A percentile compares a stretch with the other conserved stretches of the same genome.
Evolutionary conservation across 2,888 invertebrate species (phyloP).

Genomic region (Hypercompe scribonia): DNA sequence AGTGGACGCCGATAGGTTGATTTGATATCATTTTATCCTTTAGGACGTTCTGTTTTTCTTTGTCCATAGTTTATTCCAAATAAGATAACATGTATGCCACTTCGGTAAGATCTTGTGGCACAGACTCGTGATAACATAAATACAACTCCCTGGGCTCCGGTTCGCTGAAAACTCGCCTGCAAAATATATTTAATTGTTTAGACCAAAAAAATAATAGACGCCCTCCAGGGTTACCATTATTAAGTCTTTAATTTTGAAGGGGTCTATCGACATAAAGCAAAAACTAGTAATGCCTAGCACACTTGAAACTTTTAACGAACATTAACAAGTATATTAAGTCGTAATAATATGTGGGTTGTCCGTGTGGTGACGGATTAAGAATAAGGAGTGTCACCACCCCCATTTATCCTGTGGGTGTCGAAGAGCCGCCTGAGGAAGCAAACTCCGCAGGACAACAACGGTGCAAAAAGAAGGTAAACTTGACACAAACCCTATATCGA

Average conservation of each 20-base stretch:
- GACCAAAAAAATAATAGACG: too few relatives aligned
- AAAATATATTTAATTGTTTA: constrained; percentile 40
- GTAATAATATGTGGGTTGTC: too few relatives aligned
- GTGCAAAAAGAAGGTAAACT: too few relatives aligned
- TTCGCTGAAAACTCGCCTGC: constrained; percentile 91
- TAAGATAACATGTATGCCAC: constrained; percentile 92
- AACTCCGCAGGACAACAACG: too few relatives aligned
- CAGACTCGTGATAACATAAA: constrained; percentile 94
- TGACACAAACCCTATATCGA: too few relatives aligned
- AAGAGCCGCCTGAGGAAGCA: too few relatives aligned
- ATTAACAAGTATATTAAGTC: too few relatives aligned
- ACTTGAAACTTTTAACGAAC: not conserved
- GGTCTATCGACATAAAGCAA: not conserved
- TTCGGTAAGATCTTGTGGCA: constrained; percentile 96
- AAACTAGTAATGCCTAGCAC: not conserved
- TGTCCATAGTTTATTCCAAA: constrained; percentile 65
- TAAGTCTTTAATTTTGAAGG: not conserved
- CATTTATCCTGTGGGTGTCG: too few relatives aligned
- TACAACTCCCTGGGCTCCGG: constrained; percentile 93
- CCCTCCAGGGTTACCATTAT: not conserved
- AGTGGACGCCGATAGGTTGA: too few relatives aligned
- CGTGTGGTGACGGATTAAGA: too few relatives aligned
- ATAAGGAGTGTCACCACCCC: too few relatives aligned
- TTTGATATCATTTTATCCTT: not conserved
- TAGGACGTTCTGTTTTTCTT: not conserved